Evolutionary conservation across 64 coral and sea anemone genomes (phyloP), one percentile per base, ranked within the genome.

Genomic region (Orbicella faveolata): DNA sequence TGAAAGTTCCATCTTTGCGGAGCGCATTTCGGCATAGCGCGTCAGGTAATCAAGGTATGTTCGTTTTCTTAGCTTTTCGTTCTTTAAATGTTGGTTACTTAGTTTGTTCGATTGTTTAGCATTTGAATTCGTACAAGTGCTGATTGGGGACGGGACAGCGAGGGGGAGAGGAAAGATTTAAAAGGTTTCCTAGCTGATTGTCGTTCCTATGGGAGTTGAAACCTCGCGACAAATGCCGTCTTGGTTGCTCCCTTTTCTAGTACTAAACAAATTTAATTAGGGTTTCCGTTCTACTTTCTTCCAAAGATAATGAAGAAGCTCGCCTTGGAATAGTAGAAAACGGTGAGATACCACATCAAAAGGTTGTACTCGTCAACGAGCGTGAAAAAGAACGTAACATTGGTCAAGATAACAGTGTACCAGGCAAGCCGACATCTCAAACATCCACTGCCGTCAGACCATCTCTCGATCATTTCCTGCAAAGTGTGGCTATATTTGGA

Each of bases 401-500:
- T 21, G n/a, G 62, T 41, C 17, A 59, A 23, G 15, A 77, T 23
- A 33, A 33, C 64, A 63, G n/a, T 78, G 20, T 10, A 37, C 1
- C 34, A 4, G 55, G 18, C 65, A 72, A 37, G 72, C 68, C 84
- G 25, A 2, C 55, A 36, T 14, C 79, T 63, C 62, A 51, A 74
- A 13, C 20, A 53, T 13, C 17, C 36, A 21, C 8, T 30, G 21
- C 52, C 36, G 41, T 17, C 17, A 39, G 18, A 92, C 85, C 84
- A 70, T n/a, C 77, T 20, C 39, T 96, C 0, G 94, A 88, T 21
- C 54, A 86, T 34, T 96, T 96, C 61, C 83, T 96, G 5, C 41
- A 68, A 30, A 75, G 63, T n/a, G 73, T 96, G 52, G 83, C 88
- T 14, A 21, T 93, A 6, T 79, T 96, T 74, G 94, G 94, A 13